phyloP scores from a whole-genome alignment of 2,113 vertebrate species.

The Zapus hudsonius region DNA sequence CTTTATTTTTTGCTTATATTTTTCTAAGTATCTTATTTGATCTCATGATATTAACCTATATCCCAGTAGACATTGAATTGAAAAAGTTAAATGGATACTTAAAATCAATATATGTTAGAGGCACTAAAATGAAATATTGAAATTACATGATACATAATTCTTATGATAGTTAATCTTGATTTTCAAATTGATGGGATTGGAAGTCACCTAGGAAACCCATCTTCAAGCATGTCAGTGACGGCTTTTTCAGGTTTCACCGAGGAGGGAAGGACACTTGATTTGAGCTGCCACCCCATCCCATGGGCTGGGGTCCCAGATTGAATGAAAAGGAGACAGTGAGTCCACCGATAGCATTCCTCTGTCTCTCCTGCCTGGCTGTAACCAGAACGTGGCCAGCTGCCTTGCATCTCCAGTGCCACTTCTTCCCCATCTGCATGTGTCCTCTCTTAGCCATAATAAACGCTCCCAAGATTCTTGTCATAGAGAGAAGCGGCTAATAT shows the following conservation, averaged over 20 bases:
- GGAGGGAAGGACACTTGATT: neutral
- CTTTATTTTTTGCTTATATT: slow-evolving; percentile 10
- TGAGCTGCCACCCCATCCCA: neutral
- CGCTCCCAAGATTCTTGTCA: neutral
- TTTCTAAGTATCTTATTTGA: slow-evolving; percentile 20
- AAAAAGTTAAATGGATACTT: slow-evolving; percentile 35
- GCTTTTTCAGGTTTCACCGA: neutral
- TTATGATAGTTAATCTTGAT: neutral
- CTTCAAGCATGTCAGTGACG: neutral
- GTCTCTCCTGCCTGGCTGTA: neutral
- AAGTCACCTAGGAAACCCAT: no score
- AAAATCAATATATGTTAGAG: neutral
- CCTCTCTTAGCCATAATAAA: neutral
- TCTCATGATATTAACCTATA: neutral
- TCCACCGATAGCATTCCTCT: neutral
- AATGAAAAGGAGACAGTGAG: neutral
- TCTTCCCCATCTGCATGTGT: neutral
- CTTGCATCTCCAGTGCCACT: neutral
- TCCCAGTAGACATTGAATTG: neutral
- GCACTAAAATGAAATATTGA: neutral
- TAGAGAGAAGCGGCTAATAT: neutral
- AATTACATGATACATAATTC: slow-evolving; percentile 30
- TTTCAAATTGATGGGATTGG: no score
- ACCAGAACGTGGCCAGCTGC: neutral
- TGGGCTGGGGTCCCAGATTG: neutral